Conservation (phyloP, 2,113 vertebrate genomes). For the Pycnonotus jocosus region DNA sequence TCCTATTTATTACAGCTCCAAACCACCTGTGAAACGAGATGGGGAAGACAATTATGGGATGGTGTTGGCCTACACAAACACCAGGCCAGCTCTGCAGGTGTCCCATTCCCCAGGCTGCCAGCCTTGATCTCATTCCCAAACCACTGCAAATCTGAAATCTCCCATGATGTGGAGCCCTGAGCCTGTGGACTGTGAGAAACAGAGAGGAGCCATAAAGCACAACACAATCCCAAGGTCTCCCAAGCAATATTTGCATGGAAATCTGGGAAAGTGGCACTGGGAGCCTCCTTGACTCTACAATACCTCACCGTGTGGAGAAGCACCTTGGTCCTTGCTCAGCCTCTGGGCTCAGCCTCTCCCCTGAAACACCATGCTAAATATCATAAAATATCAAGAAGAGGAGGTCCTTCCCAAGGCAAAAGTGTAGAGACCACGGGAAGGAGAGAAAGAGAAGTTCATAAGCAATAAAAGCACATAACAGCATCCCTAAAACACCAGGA, state of each 20-base stretch:
- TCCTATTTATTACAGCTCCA: not conserved
- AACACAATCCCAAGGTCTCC: rapidly evolving
- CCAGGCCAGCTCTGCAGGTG: not conserved
- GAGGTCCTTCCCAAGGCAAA: not conserved
- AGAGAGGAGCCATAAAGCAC: not conserved
- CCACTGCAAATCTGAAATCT: not conserved
- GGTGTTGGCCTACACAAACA: not conserved
- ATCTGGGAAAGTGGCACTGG: not conserved
- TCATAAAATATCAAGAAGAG: not conserved
- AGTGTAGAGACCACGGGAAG: rapidly evolving
- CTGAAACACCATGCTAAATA: rapidly evolving
- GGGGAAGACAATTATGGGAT: not conserved
- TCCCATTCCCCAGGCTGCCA: not conserved
- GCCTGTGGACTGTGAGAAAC: not conserved
- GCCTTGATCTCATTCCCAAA: not conserved
- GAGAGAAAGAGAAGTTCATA: not conserved
- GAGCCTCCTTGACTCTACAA: rapidly evolving
- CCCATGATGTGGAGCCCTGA: not conserved
- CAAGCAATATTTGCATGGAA: not conserved
- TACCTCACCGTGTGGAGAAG: rapidly evolving
- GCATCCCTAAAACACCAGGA: not conserved
- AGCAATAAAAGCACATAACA: not conserved
- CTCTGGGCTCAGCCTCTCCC: not conserved
- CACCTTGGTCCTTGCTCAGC: too few relatives aligned
- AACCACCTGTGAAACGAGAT: not conserved